Evolutionary conservation across 2,797 vertebrate species (phyloP).

Genomic region (Rhinichthys osculus): DNA sequence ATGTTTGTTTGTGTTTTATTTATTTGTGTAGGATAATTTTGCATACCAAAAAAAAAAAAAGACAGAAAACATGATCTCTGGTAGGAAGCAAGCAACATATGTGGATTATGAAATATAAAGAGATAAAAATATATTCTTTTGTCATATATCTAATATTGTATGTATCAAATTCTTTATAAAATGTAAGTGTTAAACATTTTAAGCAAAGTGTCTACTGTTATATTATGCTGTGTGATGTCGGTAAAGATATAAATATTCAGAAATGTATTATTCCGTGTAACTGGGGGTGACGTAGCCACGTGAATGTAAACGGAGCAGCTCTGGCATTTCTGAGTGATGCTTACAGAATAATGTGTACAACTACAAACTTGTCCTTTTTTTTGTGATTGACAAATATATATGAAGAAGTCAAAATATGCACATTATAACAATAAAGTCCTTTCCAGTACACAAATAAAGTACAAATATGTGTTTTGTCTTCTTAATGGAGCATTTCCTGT

Average conservation of each 20-base stretch:
- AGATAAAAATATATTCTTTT: constrained; percentile 84
- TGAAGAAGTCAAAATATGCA: constrained; percentile 83
- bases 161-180: constrained; percentile 87
- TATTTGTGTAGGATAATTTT: constrained; percentile 66
- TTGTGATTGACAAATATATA: constrained; percentile 81
- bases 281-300: constrained; percentile 67
- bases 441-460: constrained; percentile 77
- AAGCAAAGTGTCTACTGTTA: constrained; percentile 78
- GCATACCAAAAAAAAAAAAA: constrained; percentile 63
- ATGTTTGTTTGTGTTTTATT: constrained; percentile 63
- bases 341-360: constrained; percentile 80
- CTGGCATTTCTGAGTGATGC: constrained; percentile 76
- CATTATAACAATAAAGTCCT: constrained; percentile 85
- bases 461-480: constrained; percentile 35
- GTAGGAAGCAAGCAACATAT: constrained; percentile 75
- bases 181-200: constrained; percentile 86
- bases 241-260: constrained; percentile 78
- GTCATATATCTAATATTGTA: constrained; percentile 84
- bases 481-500: constrained; percentile 31
- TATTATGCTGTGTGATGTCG: constrained; percentile 85
- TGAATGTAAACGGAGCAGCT: constrained; percentile 67
- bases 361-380: constrained; percentile 81
- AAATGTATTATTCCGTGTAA: constrained; percentile 75
- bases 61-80: constrained; percentile 64
- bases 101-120: constrained; percentile 62